Evolutionary conservation across 30 jellyfish, hydroid and myxozoan genomes (phyloP), one percentile per base, ranked within the genome.

Genomic region (Pseudorhiza aurosa): DNA sequence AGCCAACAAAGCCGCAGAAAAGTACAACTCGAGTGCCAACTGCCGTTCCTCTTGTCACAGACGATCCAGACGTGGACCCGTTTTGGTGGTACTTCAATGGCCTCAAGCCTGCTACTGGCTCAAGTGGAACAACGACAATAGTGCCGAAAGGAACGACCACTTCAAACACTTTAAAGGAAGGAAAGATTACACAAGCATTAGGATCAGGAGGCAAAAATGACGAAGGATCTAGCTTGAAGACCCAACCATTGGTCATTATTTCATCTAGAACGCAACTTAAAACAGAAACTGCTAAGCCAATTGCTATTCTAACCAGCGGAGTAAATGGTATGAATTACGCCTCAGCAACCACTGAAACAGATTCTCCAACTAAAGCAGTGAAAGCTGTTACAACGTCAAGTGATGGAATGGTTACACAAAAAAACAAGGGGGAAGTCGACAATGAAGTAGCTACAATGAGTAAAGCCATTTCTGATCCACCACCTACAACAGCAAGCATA

Each of bases 1-100:
- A 58, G 31, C 53, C 77, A 8, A 33, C 57, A 12, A 32, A 64
- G 14, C 28, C 19, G 11, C 1, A 12, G 53, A 29, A 22, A 24
- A 7, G 32, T 8, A 51, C 32, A n/a, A 22, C 58, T 2, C 30
- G 32, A 8, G 46, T 49, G 18, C 77, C 77, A n/a, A 64, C 50
- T 31, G 77, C 77, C 35, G 77, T 64, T 64, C 77, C 77, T 0
- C 40, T 64, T 2, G 58, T 64, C 17, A 64, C 58, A 0, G 77
- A 64, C 35, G 77, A 64, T 30, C 17, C 37, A 39, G 58, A 22
- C 15, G 15, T 30, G 8, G 58, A 29, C 6, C 4, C 25, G 2
- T n/a, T 42, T 19, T 30, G 58, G 77, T 33, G 58, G 77, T 15
- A 5, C 8, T 64, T 64, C 21, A 24, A 64, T 5, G 22, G 10